Conservation (phyloP, 2,797 vertebrate genomes). For the Protosalanx chinensis region DNA sequence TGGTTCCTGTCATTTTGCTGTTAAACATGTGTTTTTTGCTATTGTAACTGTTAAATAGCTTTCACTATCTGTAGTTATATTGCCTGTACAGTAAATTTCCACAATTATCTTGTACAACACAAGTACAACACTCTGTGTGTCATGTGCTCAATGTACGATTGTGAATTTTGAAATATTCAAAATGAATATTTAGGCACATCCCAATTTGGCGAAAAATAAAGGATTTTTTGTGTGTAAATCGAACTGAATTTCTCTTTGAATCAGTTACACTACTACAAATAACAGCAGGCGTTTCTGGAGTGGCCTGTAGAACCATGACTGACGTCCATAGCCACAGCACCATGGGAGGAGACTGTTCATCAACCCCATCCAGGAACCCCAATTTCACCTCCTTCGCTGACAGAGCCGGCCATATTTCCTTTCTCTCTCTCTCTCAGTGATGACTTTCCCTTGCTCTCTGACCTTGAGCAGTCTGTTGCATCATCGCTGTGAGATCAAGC, state of each 20-base stretch:
- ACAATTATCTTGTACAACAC: too few species aligned
- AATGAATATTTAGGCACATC: neutral
- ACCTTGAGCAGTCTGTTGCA: neutral
- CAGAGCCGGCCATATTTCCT: neutral
- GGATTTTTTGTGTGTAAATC: neutral
- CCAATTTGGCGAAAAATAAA: neutral
- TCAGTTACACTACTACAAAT: neutral
- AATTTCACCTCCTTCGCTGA: neutral
- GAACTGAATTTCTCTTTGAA: neutral
- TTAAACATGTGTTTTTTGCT: neutral
- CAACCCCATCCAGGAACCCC: neutral
- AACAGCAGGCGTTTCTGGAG: too few species aligned
- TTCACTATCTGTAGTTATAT: neutral
- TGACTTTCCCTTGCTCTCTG: neutral
- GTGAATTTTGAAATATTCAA: neutral
- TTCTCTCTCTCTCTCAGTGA: neutral
- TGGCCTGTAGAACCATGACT: neutral
- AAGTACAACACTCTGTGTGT: neutral
- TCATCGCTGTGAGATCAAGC: neutral
- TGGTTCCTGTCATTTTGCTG: neutral
- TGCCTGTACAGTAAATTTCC: too few species aligned
- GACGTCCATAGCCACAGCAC: neutral
- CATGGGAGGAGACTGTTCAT: neutral
- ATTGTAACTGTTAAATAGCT: neutral
- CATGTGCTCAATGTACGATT: neutral